A percentile compares a stretch with the other conserved stretches of the same genome.
These are phyloP conservation scores for Gastrophysa polygoni DNA, from an alignment of 2,888 invertebrate species.

Conservation along the genomic window DNA sequence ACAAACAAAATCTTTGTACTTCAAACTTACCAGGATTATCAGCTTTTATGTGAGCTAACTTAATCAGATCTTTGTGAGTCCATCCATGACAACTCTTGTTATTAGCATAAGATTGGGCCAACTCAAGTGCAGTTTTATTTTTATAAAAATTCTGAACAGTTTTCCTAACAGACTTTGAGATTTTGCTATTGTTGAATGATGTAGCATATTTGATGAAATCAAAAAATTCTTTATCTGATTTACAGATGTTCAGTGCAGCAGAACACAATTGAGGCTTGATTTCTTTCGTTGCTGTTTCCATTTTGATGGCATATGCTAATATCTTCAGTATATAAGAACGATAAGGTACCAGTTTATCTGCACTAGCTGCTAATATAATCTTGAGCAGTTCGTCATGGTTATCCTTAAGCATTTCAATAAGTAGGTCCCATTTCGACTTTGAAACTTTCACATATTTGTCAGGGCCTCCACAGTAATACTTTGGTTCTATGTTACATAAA, in stretches of 20 bases:
- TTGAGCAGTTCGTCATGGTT: constrained; percentile 37
- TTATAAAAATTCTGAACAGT: constrained; percentile 70
- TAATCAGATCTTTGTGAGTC: constrained; percentile 74
- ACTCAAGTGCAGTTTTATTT: constrained; percentile 64
- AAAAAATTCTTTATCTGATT: constrained; percentile 62
- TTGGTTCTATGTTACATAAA: constrained; percentile 39
- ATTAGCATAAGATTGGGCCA: constrained; percentile 69
- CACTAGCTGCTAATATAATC: constrained; percentile 39
- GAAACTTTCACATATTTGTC: constrained; percentile 35
- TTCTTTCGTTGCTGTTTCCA: constrained; percentile 24
- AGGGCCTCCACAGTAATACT: constrained; percentile 47
- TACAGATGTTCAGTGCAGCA: constrained; percentile 61
- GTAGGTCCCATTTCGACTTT: constrained; percentile 21
- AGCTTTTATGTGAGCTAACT: constrained; percentile 66
- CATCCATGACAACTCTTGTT: constrained; percentile 70
- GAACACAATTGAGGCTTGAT: constrained; percentile 36
- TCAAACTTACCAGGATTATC: constrained; percentile 58
- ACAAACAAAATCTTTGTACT: background rate
- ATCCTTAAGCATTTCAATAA: constrained; percentile 23
- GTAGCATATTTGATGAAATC: constrained; percentile 49
- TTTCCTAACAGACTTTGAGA: constrained; percentile 61
- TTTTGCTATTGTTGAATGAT: constrained; percentile 28
- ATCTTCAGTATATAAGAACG: constrained; percentile 44
- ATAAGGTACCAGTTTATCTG: constrained; percentile 41
- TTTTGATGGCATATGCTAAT: constrained; percentile 38